Conservation (phyloP, 2,888 invertebrate genomes). For the Synanthedon tipuliformis region DNA sequence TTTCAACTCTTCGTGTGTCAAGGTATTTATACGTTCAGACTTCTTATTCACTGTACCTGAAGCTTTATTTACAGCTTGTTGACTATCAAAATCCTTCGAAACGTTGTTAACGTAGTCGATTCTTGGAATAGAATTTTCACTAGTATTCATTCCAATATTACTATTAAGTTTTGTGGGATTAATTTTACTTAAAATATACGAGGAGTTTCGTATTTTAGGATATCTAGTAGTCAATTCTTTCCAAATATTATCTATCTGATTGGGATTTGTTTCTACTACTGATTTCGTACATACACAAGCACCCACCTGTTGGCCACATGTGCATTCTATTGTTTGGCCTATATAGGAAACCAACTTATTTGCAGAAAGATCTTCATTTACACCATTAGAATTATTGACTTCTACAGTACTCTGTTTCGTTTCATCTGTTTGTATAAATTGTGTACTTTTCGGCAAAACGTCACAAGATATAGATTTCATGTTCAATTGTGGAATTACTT, state of each 20-base stretch:
- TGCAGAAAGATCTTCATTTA: neutral
- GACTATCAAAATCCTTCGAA: neutral
- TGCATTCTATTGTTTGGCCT: conserved; percentile 40
- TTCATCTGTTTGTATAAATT: conserved; percentile 14
- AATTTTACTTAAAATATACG: conserved; percentile 32
- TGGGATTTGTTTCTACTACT: conserved; percentile 16
- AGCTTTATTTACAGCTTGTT: neutral
- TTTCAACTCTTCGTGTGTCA: too few species aligned
- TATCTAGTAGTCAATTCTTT: conserved; percentile 20
- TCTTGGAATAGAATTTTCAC: neutral
- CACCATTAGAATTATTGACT: neutral
- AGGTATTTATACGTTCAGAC: too few species aligned
- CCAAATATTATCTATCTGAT: conserved; percentile 27
- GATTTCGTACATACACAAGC: conserved; percentile 38
- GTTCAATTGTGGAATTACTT: conserved; percentile 19
- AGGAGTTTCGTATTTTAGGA: conserved; percentile 16
- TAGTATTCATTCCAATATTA: neutral
- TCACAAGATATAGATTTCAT: conserved; percentile 30
- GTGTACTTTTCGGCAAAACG: conserved; percentile 12
- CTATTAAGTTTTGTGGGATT: conserved; percentile 1
- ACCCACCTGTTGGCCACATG: conserved; percentile 29
- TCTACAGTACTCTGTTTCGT: neutral
- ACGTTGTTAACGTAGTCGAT: neutral
- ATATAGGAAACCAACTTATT: conserved; percentile 21
- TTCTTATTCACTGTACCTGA: too few species aligned